These are phyloP conservation scores for Colistium nudipinnis DNA, from an alignment of 2,113 vertebrate genomes.

Conservation along the genomic window DNA sequence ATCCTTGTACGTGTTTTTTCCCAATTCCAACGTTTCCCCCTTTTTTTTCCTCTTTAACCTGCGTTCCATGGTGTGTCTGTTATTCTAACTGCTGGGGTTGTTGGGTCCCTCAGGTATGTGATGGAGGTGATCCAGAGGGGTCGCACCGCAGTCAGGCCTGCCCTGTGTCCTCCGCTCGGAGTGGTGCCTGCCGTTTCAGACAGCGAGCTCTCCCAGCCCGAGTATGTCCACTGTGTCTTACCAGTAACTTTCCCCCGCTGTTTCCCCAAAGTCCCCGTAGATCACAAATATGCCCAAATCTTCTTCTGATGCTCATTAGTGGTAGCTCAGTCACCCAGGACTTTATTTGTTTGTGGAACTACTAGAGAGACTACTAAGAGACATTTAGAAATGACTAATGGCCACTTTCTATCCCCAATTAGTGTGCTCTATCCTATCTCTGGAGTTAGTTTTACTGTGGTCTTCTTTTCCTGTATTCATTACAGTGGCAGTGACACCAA, in stretches of 20 bases:
- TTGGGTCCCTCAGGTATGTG: conserved; percentile 85
- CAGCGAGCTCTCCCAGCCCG: conserved; percentile 86
- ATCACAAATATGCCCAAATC: conserved; percentile 1
- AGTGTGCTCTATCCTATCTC: neutral
- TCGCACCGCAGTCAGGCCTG: conserved; percentile 82
- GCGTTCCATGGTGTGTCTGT: neutral
- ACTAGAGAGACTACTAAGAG: neutral
- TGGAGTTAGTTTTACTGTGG: neutral
- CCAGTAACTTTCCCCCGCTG: conserved; percentile 19
- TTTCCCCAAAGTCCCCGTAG: neutral
- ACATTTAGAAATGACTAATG: conserved; percentile 2
- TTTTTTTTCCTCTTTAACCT: neutral
- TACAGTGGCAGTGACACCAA: too few relatives aligned
- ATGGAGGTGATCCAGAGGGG: conserved; percentile 90
- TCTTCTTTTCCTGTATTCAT: too few relatives aligned
- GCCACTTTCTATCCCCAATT: neutral
- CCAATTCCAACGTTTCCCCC: too few relatives aligned
- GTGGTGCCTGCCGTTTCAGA: conserved; percentile 87
- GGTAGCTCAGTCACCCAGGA: neutral
- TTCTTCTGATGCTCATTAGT: conserved; percentile 11
- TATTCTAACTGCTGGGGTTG: conserved; percentile 71
- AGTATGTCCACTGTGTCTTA: conserved; percentile 80
- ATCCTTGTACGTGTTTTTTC: too few relatives aligned
- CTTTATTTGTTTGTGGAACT: neutral
- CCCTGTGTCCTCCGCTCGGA: conserved; percentile 80